These are phyloP conservation scores for Lordiphosa collinella DNA, from an alignment of 1,140 invertebrate genomes.

Conservation along the genomic window DNA sequence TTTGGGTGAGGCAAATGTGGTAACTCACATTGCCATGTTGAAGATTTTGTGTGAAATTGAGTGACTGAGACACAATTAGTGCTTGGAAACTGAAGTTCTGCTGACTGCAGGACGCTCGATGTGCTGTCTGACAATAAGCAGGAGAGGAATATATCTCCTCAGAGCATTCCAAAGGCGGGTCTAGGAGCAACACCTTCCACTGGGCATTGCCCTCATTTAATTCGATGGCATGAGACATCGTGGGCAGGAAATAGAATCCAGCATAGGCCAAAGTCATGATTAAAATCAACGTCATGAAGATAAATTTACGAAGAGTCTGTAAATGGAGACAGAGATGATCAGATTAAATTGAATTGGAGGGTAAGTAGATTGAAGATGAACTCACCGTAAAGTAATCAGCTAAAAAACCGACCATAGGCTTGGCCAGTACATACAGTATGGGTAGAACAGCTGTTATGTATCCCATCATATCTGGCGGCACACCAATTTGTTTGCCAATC, in stretches of 20 bases:
- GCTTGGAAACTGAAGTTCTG: background rate
- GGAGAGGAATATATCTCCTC: conserved; percentile 8
- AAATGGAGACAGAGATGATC: conserved; percentile 18
- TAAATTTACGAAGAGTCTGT: conserved; percentile 83
- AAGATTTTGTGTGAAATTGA: conserved; percentile 37
- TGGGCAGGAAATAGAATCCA: conserved; percentile 84
- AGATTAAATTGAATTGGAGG: background rate
- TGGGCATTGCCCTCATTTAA: conserved; percentile 31
- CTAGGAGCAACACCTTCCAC: conserved; percentile 25
- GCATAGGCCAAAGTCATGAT: conserved; percentile 84
- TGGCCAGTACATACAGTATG: conserved; percentile 86
- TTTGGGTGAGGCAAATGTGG: conserved; percentile 28
- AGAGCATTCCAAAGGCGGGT: conserved; percentile 19
- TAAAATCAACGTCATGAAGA: conserved; percentile 85
- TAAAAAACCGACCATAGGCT: conserved; percentile 86
- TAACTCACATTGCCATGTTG: conserved; percentile 35
- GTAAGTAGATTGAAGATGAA: background rate
- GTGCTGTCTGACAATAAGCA: conserved; percentile 25
- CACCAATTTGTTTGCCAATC: conserved; percentile 87
- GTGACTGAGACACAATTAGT: conserved; percentile 24
- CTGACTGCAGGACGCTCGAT: conserved; percentile 31
- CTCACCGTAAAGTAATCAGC: conserved; percentile 83
- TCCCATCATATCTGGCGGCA: conserved; percentile 87
- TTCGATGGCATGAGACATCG: conserved; percentile 29
- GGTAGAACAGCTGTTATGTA: conserved; percentile 85